phyloP scores from a whole-genome alignment of 2,797 vertebrate species.

The Morelia viridis region DNA sequence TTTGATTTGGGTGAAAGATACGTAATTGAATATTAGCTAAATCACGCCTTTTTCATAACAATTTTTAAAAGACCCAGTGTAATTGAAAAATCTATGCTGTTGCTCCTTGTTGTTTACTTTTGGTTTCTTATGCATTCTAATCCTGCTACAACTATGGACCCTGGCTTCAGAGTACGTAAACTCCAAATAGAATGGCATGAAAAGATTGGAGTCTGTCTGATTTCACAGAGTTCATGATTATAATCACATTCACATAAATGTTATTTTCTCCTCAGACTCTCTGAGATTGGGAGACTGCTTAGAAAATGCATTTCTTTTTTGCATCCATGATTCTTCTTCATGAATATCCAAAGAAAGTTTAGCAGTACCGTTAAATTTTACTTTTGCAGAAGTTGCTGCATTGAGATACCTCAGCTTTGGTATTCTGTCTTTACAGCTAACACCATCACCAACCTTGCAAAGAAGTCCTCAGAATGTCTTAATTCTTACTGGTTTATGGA shows the following conservation, averaged over 20 bases:
- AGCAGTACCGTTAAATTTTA: background rate
- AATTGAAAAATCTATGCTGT: background rate
- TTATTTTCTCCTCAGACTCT: background rate
- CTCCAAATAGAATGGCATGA: no score
- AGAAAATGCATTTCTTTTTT: background rate
- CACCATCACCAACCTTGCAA: no score
- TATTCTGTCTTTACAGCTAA: no score
- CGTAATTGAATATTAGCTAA: background rate
- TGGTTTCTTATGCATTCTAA: no score
- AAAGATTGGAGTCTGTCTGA: background rate
- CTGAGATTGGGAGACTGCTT: background rate
- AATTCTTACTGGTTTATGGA: no score
- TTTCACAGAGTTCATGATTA: background rate
- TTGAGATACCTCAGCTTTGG: no score
- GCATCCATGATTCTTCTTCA: background rate
- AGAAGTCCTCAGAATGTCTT: no score
- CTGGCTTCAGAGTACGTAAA: no score
- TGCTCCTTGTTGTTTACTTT: background rate
- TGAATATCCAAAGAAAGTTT: background rate
- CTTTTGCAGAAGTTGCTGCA: background rate
- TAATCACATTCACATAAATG: background rate
- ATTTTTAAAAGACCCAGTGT: background rate
- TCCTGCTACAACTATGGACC: no score
- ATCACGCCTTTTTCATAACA: background rate
- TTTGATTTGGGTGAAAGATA: background rate